Percentiles rank a stretch among this genome's conserved stretches.
Evolutionary conservation across 2,797 vertebrate genomes (phyloP).

Genomic region (Passerculus sandwichensis): DNA sequence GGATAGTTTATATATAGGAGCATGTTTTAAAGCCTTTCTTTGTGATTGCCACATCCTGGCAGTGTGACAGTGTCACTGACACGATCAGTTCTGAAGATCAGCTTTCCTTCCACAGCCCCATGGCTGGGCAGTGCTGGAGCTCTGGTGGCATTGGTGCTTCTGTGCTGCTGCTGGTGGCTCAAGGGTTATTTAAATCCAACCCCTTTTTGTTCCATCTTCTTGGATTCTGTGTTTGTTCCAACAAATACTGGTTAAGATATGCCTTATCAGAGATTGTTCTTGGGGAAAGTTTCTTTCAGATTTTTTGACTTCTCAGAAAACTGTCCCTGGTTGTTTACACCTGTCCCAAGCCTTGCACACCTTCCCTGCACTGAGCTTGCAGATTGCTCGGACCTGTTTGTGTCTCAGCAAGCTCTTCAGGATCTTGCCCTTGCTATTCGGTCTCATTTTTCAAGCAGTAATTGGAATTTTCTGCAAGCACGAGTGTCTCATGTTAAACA

Average conservation of each 20-base stretch:
- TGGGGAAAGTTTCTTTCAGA: not conserved
- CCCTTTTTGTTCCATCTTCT: not conserved
- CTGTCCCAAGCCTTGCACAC: not conserved
- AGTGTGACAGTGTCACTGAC: not conserved
- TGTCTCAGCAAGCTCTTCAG: not conserved
- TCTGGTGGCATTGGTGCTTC: not conserved
- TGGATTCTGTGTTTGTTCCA: conserved; percentile 8
- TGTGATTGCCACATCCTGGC: not conserved
- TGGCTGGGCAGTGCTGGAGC: not conserved
- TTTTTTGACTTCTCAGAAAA: not conserved
- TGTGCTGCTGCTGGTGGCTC: not conserved
- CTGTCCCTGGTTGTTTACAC: not conserved
- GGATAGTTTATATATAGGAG: not conserved
- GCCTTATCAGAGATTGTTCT: not conserved
- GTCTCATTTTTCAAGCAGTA: conserved; percentile 26
- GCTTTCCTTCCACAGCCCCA: not conserved
- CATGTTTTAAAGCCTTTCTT: not conserved
- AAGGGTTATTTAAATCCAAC: conserved; percentile 3
- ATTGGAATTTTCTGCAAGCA: conserved; percentile 47
- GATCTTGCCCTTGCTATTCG: not conserved
- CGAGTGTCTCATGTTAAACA: conserved; percentile 14
- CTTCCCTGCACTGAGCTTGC: not conserved
- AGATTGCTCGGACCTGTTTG: not conserved
- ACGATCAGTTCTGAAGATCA: not conserved
- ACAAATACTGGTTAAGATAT: not conserved